These are phyloP conservation scores for Xiphydria camelus DNA, from an alignment of 2,888 invertebrate species.

Conservation along the genomic window DNA sequence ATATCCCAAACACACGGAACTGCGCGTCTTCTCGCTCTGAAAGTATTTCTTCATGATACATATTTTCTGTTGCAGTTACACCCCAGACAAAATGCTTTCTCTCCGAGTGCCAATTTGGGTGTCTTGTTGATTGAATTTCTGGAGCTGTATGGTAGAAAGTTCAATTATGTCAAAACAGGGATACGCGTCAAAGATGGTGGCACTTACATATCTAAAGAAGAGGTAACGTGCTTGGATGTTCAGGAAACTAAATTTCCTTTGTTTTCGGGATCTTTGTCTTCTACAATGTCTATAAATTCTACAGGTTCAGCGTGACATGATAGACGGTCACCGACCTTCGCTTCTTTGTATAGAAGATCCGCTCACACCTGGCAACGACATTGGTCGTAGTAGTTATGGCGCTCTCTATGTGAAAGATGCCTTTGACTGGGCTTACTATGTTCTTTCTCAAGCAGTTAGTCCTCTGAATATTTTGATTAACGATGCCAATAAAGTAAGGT, in stretches of 20 bases:
- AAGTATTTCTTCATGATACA: no score
- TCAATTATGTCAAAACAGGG: slow-evolving; percentile 93
- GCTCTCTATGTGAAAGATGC: slow-evolving; percentile 88
- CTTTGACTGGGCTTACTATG: slow-evolving; percentile 94
- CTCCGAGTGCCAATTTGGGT: slow-evolving; percentile 77
- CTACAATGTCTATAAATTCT: no score
- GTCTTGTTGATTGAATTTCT: slow-evolving; percentile 95
- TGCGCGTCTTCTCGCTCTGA: no score
- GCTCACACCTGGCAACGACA: slow-evolving; percentile 93
- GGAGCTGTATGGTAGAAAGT: slow-evolving; percentile 94
- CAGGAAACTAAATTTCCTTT: slow-evolving; percentile 1
- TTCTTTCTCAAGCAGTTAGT: slow-evolving; percentile 76
- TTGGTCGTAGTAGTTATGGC: slow-evolving; percentile 96
- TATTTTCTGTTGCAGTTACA: slow-evolving; percentile 70
- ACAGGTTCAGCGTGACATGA: slow-evolving; percentile 87
- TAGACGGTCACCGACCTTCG: slow-evolving; percentile 91
- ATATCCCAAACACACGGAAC: no score
- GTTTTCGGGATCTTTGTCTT: slow-evolving; percentile 3
- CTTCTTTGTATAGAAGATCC: slow-evolving; percentile 98
- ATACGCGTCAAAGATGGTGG: slow-evolving; percentile 94
- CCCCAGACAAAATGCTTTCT: slow-evolving; percentile 76
- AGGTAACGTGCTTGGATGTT: slow-evolving; percentile 56
- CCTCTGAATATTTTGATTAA: slow-evolving; percentile 59
- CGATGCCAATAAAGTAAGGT: slow-evolving; percentile 61
- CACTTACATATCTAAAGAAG: slow-evolving; percentile 91